Evolutionary conservation across 2,888 invertebrate species (phyloP).

Genomic region (Sminthurinus aureus): DNA sequence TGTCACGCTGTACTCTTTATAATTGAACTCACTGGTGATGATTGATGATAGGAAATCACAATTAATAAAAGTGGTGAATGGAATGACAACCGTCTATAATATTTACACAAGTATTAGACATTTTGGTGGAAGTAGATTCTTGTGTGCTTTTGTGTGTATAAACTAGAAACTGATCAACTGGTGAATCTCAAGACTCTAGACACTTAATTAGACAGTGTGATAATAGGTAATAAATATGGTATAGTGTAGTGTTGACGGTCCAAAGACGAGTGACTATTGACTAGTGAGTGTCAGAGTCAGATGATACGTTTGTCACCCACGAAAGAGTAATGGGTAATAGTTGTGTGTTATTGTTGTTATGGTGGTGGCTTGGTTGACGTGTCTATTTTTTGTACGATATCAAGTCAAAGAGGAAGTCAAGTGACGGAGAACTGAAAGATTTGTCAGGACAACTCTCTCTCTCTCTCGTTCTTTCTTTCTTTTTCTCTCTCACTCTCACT

Average conservation of each 20-base stretch:
- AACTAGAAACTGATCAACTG: too few relatives aligned
- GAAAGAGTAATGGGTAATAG: conserved; percentile 16
- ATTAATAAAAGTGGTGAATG: too few relatives aligned
- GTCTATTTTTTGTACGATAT: background rate
- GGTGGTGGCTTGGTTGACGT: conserved; percentile 21
- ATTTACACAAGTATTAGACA: too few relatives aligned
- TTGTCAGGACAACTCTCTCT: conserved; percentile 43
- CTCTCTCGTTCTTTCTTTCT: background rate
- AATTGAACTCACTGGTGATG: too few relatives aligned
- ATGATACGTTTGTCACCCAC: background rate
- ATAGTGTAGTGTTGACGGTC: background rate
- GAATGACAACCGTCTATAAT: too few relatives aligned
- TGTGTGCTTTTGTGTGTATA: too few relatives aligned
- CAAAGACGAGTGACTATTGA: background rate
- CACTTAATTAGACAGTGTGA: background rate
- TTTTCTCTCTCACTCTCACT: background rate
- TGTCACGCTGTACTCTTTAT: too few relatives aligned
- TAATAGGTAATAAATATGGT: background rate
- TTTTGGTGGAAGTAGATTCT: too few relatives aligned
- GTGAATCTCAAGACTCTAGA: background rate
- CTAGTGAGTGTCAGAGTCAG: too few relatives aligned
- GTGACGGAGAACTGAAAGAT: conserved; percentile 44
- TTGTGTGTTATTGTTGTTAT: background rate
- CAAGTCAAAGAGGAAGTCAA: conserved; percentile 41
- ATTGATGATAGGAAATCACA: too few relatives aligned